These are phyloP conservation scores for Aphis craccivora DNA, from an alignment of 1,140 invertebrate species.

Conservation along the genomic window DNA sequence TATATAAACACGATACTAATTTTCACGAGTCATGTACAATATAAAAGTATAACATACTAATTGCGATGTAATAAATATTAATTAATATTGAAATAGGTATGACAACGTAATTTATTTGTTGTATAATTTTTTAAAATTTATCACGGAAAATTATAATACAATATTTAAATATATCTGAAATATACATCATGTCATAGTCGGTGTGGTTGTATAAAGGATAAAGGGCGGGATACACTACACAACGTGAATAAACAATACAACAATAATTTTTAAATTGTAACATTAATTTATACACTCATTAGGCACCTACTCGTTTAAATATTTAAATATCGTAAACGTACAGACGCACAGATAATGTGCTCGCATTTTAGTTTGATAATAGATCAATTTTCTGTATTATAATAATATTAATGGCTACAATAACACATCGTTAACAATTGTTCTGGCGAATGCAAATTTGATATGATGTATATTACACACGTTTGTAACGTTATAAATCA, in stretches of 20 bases:
- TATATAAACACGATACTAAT: not conserved
- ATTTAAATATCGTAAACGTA: not conserved
- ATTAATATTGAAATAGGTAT: not conserved
- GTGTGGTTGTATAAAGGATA: not conserved
- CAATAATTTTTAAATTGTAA: not conserved
- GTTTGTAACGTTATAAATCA: not conserved
- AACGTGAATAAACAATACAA: not conserved
- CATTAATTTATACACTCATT: not conserved
- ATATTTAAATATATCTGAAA: not conserved
- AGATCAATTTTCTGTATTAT: not conserved
- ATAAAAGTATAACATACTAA: not conserved
- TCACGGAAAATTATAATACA: not conserved
- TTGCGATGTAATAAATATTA: not conserved
- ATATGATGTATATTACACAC: not conserved
- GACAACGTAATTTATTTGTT: not conserved
- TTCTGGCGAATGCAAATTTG: not conserved
- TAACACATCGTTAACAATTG: not conserved
- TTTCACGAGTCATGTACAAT: not conserved
- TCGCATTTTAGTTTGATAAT: not conserved
- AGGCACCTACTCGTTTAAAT: not conserved
- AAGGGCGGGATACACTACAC: accelerated
- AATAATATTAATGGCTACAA: not conserved
- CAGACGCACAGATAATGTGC: not conserved
- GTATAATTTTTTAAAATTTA: not conserved
- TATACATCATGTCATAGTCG: not conserved